These are phyloP conservation scores for Apotomis betuletana DNA, from an alignment of 2,888 invertebrate genomes.

Conservation along the genomic window DNA sequence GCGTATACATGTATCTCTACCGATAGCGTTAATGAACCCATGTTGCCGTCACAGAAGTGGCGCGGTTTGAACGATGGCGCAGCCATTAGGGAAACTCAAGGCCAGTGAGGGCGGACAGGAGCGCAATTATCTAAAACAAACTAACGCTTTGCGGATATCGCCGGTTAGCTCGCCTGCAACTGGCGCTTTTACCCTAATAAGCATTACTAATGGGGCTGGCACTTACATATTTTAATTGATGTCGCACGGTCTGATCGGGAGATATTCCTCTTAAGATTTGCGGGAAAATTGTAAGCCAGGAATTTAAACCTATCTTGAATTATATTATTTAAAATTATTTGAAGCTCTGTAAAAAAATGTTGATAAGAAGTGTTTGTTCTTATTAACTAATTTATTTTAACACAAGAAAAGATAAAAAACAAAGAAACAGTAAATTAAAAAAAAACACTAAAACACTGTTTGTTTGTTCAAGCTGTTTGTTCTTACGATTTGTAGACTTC, in stretches of 20 bases:
- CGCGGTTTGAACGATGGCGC: slow-evolving; percentile 70
- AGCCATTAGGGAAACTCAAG: slow-evolving; percentile 71
- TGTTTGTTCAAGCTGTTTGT: too few species aligned
- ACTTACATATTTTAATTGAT: slow-evolving; percentile 38
- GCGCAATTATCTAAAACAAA: slow-evolving; percentile 72
- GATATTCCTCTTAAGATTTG: slow-evolving; percentile 7
- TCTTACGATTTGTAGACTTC: too few species aligned
- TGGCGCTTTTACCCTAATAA: slow-evolving; percentile 41
- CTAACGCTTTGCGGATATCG: slow-evolving; percentile 47
- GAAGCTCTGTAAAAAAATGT: too few species aligned
- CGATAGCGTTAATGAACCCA: slow-evolving; percentile 80
- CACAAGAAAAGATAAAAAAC: too few species aligned
- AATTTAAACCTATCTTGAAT: neutral
- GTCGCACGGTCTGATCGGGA: slow-evolving; percentile 25
- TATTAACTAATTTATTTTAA: too few species aligned
- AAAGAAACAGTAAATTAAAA: too few species aligned
- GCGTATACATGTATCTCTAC: slow-evolving; percentile 16
- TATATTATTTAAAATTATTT: too few species aligned
- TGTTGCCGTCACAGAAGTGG: slow-evolving; percentile 76
- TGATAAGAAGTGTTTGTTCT: too few species aligned
- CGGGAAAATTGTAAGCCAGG: neutral
- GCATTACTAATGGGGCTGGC: slow-evolving; percentile 33
- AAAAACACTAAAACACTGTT: too few species aligned
- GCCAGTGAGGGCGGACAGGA: slow-evolving; percentile 71
- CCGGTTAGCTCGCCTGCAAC: slow-evolving; percentile 35